Base-by-base conservation (phyloP, 2,113 vertebrate species). In the Cochlearius cochlearius region DNA sequence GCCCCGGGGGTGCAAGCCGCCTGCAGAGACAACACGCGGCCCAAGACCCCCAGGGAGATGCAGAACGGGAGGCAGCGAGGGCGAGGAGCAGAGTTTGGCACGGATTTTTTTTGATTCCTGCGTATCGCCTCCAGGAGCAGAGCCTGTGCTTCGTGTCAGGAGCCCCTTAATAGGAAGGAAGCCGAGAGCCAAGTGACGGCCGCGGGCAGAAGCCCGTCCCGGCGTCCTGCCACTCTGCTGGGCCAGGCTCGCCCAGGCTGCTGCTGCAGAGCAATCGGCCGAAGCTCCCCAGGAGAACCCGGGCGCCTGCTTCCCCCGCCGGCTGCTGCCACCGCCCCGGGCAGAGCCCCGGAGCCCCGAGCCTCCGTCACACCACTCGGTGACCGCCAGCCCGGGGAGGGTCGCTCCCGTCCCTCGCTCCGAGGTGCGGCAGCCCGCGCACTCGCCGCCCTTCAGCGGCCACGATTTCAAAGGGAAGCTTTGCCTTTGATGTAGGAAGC, bases 401-500 rank as follows among this genome's bases (percentile, higher is more conserved):
- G 36, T 23, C 3, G 1, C 55, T 58, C 59, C 34, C 0, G 0
- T 5, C 26, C 30, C 52, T 36, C 19, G 26, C 39, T 72, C 59
- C 0, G 0, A 72, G 73, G 53, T 14, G 38, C 58, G 73, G 45
- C 63, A 87, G 55, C 26, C 71, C 7, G 0, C 12, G 36, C 23
- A 5, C 56, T 75, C 4, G 1, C 13, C 0, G 0, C 16, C 71
- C 32, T 69, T 63, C 56, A 49, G 58, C 21, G 12, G 38, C 29
- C 5, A 1, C 11, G 18, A 38, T 87, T 80, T 71, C 90, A 69
- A 83, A 88, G 59, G 25, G 67, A 62, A 63, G 63, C 27, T 77
- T 83, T 68, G 58, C 34, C 78, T 93, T 67, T 74, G 85, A 66
- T 79, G 58, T 22, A 66, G 66, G 76, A 90, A 91, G 75, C 53